Conservation (phyloP, 2,797 vertebrate species). For the Gymnothorax reevesii region DNA sequence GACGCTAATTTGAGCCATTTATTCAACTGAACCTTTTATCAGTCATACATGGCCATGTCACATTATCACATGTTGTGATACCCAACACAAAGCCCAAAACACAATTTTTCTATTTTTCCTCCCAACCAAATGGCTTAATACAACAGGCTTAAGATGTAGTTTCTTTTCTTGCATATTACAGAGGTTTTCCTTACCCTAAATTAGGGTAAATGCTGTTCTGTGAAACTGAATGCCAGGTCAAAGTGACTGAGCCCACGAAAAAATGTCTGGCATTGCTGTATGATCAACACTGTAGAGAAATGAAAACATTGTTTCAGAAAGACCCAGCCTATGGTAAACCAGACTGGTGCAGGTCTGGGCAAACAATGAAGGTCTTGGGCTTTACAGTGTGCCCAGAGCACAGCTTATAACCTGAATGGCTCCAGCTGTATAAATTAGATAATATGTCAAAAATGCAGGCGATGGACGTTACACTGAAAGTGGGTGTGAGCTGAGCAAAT, state of each 20-base stretch:
- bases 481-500: slow-evolving; percentile 8
- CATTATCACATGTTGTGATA: neutral
- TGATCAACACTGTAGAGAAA: neutral
- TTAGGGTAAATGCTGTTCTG: neutral
- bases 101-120: slow-evolving; percentile 1
- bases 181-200: slow-evolving; percentile 43
- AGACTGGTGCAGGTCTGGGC: neutral
- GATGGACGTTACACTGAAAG: neutral
- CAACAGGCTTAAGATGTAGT: slow-evolving; percentile 47
- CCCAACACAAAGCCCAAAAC: neutral
- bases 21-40: neutral
- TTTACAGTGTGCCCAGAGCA: neutral
- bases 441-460: slow-evolving; percentile 30
- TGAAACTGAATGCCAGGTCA: slow-evolving; percentile 18
- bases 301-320: neutral
- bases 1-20: neutral
- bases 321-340: neutral
- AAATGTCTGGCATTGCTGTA: neutral
- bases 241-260: neutral
- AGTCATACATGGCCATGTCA: neutral
- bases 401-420: neutral
- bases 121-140: slow-evolving; percentile 43
- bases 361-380: neutral
- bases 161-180: slow-evolving; percentile 45
- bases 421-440: slow-evolving; percentile 31